Conservation (phyloP, 2,113 vertebrate genomes). For the Leucoraja erinaceus region DNA sequence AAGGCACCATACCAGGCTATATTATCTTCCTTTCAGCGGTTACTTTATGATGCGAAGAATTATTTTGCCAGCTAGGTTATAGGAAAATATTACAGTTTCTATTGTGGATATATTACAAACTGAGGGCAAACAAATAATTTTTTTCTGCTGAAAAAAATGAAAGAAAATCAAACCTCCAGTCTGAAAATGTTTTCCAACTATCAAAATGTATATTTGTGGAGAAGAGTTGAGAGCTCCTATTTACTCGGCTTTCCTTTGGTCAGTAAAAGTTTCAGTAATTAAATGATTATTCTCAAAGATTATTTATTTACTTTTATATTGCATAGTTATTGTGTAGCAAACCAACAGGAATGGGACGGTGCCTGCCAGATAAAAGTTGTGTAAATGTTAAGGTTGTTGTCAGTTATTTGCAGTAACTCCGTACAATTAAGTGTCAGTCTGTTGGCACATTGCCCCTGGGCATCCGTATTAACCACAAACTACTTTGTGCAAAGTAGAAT, state of each 20-base stretch:
- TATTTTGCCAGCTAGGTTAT: not conserved
- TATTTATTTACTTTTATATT: not conserved
- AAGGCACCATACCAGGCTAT: not conserved
- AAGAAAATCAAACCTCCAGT: not conserved
- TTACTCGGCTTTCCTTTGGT: not conserved
- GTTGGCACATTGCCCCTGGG: not conserved
- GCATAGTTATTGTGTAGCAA: not conserved
- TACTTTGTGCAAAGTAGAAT: not conserved
- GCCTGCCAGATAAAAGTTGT: not conserved
- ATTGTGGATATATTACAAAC: not conserved
- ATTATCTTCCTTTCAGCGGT: not conserved
- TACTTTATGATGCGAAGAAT: not conserved
- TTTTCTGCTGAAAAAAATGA: not conserved
- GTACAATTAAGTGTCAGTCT: not conserved
- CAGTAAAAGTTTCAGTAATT: not conserved
- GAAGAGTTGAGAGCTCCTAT: not conserved
- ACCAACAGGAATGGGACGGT: not conserved
- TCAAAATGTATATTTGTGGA: not conserved
- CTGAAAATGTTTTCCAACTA: not conserved
- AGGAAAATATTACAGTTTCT: not conserved
- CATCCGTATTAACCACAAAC: not conserved
- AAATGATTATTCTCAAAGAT: not conserved
- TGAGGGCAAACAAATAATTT: not conserved
- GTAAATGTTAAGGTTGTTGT: not conserved
- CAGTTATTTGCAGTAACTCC: conserved; percentile 11